Evolutionary conservation across 2,113 vertebrate genomes (phyloP).

Genomic region (Tachysurus vachellii): DNA sequence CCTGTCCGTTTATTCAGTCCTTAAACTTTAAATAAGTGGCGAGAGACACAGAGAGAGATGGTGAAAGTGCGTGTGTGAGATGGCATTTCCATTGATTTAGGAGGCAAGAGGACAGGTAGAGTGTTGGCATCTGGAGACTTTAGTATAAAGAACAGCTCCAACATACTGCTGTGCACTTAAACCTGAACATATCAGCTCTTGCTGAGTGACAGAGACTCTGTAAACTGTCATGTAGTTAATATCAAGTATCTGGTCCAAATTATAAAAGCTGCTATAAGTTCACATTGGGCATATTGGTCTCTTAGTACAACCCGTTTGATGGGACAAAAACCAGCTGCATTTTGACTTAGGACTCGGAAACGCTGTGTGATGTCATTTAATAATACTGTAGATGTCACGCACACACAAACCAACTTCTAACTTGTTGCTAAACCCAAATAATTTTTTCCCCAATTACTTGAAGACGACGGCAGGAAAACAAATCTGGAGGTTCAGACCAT

Average conservation of each 20-base stretch:
- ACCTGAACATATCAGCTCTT: not conserved
- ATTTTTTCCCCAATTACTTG: not conserved
- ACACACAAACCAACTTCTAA: not conserved
- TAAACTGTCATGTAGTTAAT: not conserved
- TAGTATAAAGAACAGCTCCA: not conserved
- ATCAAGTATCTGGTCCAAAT: not conserved
- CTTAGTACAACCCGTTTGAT: too few relatives aligned
- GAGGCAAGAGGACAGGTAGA: not conserved
- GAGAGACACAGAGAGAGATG: not conserved
- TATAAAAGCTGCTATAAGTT: not conserved
- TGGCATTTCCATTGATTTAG: conserved; percentile 28
- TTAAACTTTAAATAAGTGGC: too few relatives aligned
- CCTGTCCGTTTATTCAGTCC: not conserved
- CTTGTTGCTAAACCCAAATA: too few relatives aligned
- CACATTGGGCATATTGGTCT: not conserved
- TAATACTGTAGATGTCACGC: not conserved
- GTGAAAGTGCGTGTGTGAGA: not conserved
- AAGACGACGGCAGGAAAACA: not conserved
- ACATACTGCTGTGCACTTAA: not conserved
- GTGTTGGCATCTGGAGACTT: not conserved
- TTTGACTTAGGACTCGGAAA: not conserved
- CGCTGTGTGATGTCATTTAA: not conserved
- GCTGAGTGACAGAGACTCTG: not conserved
- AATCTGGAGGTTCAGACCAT: not conserved
- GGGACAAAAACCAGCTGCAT: not conserved